Evolutionary conservation across 2,888 invertebrate genomes (phyloP).

Genomic region (Ochropleura plecta): DNA sequence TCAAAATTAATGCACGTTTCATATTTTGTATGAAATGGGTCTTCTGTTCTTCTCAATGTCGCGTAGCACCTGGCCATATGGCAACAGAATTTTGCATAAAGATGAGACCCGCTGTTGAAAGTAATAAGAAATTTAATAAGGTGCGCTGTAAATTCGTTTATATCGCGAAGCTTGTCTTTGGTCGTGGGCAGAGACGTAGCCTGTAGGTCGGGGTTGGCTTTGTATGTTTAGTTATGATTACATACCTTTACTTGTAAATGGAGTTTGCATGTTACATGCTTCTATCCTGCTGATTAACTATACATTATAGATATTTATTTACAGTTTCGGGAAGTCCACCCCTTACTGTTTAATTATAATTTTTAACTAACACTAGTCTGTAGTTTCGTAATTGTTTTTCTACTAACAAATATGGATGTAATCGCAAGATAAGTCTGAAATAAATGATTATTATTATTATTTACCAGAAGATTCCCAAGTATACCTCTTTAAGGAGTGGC

Average conservation of each 20-base stretch:
- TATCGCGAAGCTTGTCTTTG: conserved; percentile 54
- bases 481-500: too few relatives aligned
- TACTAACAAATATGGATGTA: too few relatives aligned
- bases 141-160: conserved; percentile 62
- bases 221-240: conserved; percentile 13
- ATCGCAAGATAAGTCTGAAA: too few relatives aligned
- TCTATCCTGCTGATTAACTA: too few relatives aligned
- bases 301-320: too few relatives aligned
- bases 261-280: not conserved
- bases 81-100: conserved; percentile 62
- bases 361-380: too few relatives aligned
- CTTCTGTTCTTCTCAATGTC: conserved; percentile 11
- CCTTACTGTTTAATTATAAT: too few relatives aligned
- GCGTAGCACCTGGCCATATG: conserved; percentile 47
- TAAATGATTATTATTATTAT: too few relatives aligned
- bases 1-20: too few relatives aligned
- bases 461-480: too few relatives aligned
- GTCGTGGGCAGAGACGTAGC: conserved; percentile 25
- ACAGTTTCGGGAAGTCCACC: too few relatives aligned
- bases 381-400: too few relatives aligned
- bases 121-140: conserved; percentile 66
- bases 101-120: conserved; percentile 59
- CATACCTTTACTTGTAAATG: not conserved
- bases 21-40: not conserved
- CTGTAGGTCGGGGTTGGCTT: conserved; percentile 15